These are phyloP conservation scores for Oligia latruncula DNA, from an alignment of 2,888 invertebrate genomes.

Conservation along the genomic window DNA sequence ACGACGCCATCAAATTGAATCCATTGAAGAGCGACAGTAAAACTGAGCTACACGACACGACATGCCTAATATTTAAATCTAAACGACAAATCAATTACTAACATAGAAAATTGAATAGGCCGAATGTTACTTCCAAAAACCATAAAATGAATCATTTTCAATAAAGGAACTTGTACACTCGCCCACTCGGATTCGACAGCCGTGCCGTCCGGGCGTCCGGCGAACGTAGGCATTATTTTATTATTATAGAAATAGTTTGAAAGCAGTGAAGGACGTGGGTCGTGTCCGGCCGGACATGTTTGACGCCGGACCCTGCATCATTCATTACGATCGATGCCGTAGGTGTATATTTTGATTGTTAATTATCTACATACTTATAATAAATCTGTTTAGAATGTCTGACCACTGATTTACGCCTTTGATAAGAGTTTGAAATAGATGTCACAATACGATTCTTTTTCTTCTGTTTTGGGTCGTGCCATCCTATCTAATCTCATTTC, in stretches of 20 bases:
- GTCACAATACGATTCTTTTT: constrained; percentile 31
- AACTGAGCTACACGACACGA: constrained; percentile 64
- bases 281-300: constrained; percentile 81
- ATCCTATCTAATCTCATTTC: neutral
- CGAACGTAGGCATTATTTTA: constrained; percentile 72
- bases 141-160: constrained; percentile 73
- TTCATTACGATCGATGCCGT: constrained; percentile 77
- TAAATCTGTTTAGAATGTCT: constrained; percentile 50
- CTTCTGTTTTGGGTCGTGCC: neutral
- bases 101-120: constrained; percentile 68
- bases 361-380: constrained; percentile 69
- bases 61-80: constrained; percentile 70
- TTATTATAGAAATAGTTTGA: constrained; percentile 72
- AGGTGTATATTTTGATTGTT: constrained; percentile 73
- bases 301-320: constrained; percentile 79
- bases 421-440: constrained; percentile 51
- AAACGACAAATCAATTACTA: constrained; percentile 73
- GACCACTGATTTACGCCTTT: constrained; percentile 42
- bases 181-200: constrained; percentile 69
- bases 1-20: constrained; percentile 64
- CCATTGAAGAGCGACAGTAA: constrained; percentile 64
- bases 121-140: constrained; percentile 72
- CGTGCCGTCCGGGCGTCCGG: constrained; percentile 60
- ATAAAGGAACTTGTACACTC: constrained; percentile 72
- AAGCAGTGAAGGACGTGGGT: constrained; percentile 81